Evolutionary conservation across 2,113 vertebrate species (phyloP).

Genomic region (Glareola pratincola): DNA sequence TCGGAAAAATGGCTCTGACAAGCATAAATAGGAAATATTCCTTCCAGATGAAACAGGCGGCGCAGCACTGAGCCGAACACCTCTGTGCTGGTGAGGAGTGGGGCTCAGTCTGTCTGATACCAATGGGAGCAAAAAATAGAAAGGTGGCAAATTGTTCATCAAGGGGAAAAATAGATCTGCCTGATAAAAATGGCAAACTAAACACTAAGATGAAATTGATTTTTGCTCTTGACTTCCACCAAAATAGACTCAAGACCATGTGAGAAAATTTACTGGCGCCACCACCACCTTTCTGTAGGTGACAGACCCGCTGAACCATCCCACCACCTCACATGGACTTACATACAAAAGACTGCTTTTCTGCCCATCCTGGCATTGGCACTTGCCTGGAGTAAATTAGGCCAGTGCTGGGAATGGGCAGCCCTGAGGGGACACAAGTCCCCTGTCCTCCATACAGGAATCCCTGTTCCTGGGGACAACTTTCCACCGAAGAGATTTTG

Average conservation of each 20-base stretch:
- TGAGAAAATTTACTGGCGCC: background rate
- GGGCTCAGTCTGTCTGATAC: background rate
- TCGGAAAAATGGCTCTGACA: background rate
- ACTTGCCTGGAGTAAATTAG: background rate
- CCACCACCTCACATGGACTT: fast-evolving
- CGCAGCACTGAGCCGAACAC: background rate
- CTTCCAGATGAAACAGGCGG: background rate
- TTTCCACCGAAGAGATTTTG: background rate
- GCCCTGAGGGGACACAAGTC: fast-evolving
- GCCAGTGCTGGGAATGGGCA: background rate
- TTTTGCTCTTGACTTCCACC: background rate
- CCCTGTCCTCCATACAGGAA: background rate
- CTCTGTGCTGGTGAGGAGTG: background rate
- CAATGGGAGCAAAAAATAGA: background rate
- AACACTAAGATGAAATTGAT: background rate
- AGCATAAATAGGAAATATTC: constrained; percentile 15
- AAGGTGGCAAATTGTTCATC: background rate
- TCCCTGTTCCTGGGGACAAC: background rate
- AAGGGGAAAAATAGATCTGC: background rate
- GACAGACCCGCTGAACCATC: background rate
- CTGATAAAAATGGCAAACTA: background rate
- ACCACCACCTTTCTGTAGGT: background rate
- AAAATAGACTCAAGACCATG: background rate
- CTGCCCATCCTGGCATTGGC: background rate
- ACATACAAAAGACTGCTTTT: background rate